Evolutionary conservation across 2,797 vertebrate species (phyloP).

Genomic region (Jordanella pulchra): DNA sequence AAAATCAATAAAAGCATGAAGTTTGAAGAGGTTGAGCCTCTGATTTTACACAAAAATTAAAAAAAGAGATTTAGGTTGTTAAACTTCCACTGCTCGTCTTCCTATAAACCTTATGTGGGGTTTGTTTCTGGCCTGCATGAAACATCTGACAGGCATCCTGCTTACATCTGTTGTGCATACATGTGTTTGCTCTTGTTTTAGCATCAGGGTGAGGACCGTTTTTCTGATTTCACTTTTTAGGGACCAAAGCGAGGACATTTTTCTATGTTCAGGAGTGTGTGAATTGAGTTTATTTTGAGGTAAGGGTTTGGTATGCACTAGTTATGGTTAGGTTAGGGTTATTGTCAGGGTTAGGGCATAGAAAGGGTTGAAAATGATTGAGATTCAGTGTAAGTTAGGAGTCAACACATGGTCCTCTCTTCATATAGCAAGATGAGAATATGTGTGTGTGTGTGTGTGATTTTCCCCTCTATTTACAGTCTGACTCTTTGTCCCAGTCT

Average conservation of each 20-base stretch:
- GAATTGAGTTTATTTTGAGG: too few relatives aligned
- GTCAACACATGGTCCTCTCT: too few relatives aligned
- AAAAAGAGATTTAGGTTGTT: constrained; percentile 7
- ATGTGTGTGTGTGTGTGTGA: constrained; percentile 3
- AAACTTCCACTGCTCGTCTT: constrained; percentile 36
- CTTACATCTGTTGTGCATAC: constrained; percentile 8
- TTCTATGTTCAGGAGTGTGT: too few relatives aligned
- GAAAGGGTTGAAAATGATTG: too few relatives aligned
- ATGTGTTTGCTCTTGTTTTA: not conserved
- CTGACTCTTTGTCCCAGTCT: constrained; percentile 52
- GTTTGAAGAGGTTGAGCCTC: constrained; percentile 16
- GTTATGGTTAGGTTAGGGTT: too few relatives aligned
- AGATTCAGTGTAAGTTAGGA: too few relatives aligned
- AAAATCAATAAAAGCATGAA: constrained; percentile 9
- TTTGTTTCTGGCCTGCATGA: constrained; percentile 42
- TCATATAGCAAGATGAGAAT: too few relatives aligned
- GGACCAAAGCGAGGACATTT: too few relatives aligned
- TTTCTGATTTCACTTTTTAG: too few relatives aligned
- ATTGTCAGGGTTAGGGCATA: too few relatives aligned
- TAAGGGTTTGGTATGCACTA: too few relatives aligned
- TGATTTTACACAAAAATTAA: constrained; percentile 13
- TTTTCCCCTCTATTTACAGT: constrained; percentile 34
- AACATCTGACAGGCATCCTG: constrained; percentile 24
- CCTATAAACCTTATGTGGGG: constrained; percentile 13
- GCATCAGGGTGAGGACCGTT: too few relatives aligned